Evolutionary conservation across 2,113 vertebrate species (phyloP), one percentile per base, ranked within the genome.

Genomic region (Mystacornis crossleyi): DNA sequence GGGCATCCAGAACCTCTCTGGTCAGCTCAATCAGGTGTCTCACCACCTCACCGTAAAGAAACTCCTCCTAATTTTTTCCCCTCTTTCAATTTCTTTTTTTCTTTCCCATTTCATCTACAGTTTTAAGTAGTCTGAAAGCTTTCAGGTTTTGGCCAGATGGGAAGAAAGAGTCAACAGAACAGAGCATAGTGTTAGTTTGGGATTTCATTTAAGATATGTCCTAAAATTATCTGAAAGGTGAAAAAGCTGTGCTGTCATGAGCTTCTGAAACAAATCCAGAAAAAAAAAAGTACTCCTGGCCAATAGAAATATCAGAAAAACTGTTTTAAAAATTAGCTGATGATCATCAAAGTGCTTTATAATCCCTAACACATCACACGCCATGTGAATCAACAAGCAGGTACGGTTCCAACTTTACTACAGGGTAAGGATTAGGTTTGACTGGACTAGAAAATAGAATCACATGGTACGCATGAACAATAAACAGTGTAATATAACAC

Each of bases 401-500:
- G 0, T n/a, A 21, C 8, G 24, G 23, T 25, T 72, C 33, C 8
- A 24, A 5, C 20, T 75, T 65, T 82, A 45, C 25, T 54, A 25
- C 10, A 43, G 15, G 8, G 2, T 45, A 72, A 34, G 47, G 25
- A 67, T 8, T 19, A 62, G 15, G 4, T 79, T 82, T 71, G 34
- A 29, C 48, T 38, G 12, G 19, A 45, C 18, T 42, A 40, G 23
- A 15, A 7, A n/a, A 9, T 24, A 54, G 6, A 74, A 54, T 66
- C 16, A 54, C 3, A 5, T n/a, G n/a, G 33, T 31, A 67, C 1
- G 0, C 10, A 33, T 3, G 10, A 18, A 33, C 12, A 64, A 29
- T 12, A 31, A 24, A 47, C 75, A 31, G 7, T 7, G 9, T 43
- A 36, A 69, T 60, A 80, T 45, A 71, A 38, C 20, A 36, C 24